These are phyloP conservation scores for Lasioglossum villosulum DNA, from an alignment of 2,888 invertebrate species.

Conservation along the genomic window DNA sequence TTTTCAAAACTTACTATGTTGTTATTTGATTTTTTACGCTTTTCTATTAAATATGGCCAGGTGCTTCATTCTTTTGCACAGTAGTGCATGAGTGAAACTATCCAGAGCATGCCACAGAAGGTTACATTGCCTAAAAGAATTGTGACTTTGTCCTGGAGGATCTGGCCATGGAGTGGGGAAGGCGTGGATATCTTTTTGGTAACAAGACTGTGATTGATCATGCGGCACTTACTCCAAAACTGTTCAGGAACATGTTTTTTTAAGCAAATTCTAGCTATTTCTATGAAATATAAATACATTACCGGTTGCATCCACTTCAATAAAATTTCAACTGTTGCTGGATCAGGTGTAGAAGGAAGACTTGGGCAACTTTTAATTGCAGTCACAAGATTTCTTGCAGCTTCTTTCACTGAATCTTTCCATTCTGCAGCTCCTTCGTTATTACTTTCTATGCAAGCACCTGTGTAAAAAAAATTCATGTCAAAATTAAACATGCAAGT, in stretches of 20 bases:
- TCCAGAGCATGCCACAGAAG: neutral
- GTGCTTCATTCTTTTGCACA: too few species aligned
- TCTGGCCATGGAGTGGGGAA: neutral
- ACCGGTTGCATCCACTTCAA: constrained; percentile 88
- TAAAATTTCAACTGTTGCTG: constrained; percentile 88
- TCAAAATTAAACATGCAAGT: neutral
- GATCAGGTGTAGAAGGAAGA: constrained; percentile 89
- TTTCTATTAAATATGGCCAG: too few species aligned
- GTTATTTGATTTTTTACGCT: too few species aligned
- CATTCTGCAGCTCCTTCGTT: constrained; percentile 77
- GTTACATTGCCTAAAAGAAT: neutral
- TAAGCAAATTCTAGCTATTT: neutral
- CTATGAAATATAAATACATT: constrained; percentile 43
- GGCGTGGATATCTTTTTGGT: neutral
- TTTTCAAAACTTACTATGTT: too few species aligned
- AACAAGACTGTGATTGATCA: neutral
- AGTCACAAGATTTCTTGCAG: constrained; percentile 88
- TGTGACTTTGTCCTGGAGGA: neutral
- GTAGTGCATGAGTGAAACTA: neutral
- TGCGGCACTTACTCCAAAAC: neutral
- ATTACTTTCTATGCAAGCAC: constrained; percentile 72
- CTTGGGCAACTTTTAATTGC: constrained; percentile 88
- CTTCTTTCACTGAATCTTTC: constrained; percentile 85
- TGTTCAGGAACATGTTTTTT: neutral
- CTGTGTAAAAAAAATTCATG: constrained; percentile 29